Conservation (phyloP, 2,797 vertebrate genomes). For the Carapus acus region DNA sequence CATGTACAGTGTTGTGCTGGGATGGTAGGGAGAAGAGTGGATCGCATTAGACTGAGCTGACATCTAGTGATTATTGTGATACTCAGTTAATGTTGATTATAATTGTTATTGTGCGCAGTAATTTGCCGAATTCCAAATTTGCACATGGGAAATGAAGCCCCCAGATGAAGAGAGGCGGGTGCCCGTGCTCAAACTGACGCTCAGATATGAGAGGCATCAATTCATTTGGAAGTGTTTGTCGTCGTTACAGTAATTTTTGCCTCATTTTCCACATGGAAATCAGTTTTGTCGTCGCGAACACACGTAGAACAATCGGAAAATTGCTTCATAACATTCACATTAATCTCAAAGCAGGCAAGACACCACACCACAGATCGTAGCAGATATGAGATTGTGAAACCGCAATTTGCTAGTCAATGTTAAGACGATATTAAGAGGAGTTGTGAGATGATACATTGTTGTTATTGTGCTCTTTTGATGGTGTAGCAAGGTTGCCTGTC, state of each 20-base stretch:
- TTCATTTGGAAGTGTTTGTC: constrained; percentile 33
- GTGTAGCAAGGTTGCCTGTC: constrained; percentile 1
- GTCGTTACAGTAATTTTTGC: constrained; percentile 40
- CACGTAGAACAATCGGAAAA: constrained; percentile 10
- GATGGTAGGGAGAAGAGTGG: not conserved
- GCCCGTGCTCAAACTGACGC: constrained; percentile 32
- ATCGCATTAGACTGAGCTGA: constrained; percentile 10
- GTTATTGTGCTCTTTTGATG: constrained; percentile 15
- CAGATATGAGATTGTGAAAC: constrained; percentile 3
- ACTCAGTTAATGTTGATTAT: constrained; percentile 18
- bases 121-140: constrained; percentile 26
- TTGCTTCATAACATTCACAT: constrained; percentile 18
- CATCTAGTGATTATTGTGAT: constrained; percentile 1
- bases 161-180: constrained; percentile 22
- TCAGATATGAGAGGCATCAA: constrained; percentile 27
- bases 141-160: constrained; percentile 22
- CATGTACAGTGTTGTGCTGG: not conserved
- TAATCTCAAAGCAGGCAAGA: constrained; percentile 16
- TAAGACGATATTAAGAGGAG: not conserved
- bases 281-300: constrained; percentile 21
- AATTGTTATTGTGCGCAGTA: constrained; percentile 7
- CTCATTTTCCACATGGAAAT: constrained; percentile 24
- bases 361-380: not conserved
- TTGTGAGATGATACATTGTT: constrained; percentile 4
- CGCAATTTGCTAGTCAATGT: not conserved